These are phyloP conservation scores for Synergus japonicus DNA, from an alignment of 2,888 invertebrate species.

Conservation along the genomic window DNA sequence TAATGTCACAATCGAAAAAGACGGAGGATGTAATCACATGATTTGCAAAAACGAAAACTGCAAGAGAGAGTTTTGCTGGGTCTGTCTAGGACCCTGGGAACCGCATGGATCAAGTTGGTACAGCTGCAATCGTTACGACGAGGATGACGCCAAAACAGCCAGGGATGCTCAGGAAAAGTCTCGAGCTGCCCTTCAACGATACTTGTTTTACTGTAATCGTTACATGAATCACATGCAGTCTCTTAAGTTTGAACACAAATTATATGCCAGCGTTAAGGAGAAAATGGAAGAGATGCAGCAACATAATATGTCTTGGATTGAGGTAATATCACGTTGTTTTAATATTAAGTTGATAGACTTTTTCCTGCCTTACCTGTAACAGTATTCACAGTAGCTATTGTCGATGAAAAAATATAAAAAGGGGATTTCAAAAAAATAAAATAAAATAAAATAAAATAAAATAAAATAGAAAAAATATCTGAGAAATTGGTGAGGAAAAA, in stretches of 20 bases:
- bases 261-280: constrained; percentile 96
- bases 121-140: constrained; percentile 98
- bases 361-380: no score
- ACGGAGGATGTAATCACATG: constrained; percentile 99
- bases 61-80: constrained; percentile 99
- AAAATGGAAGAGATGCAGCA: constrained; percentile 99
- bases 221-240: constrained; percentile 99
- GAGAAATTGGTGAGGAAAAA: no score
- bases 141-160: constrained; percentile 97
- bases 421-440: no score
- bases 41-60: constrained; percentile 99
- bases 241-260: constrained; percentile 97
- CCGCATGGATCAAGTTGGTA: constrained; percentile 99
- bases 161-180: constrained; percentile 97
- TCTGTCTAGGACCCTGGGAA: constrained; percentile 99
- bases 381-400: no score
- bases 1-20: constrained; percentile 97
- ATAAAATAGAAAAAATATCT: no score
- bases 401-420: no score
- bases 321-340: constrained; percentile 79
- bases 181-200: constrained; percentile 93
- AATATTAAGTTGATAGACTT: no score
- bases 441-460: no score
- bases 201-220: constrained; percentile 95
- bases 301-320: constrained; percentile 99